Evolutionary conservation across 2,797 vertebrate genomes (phyloP).

Genomic region (Lutjanus argentimaculatus): DNA sequence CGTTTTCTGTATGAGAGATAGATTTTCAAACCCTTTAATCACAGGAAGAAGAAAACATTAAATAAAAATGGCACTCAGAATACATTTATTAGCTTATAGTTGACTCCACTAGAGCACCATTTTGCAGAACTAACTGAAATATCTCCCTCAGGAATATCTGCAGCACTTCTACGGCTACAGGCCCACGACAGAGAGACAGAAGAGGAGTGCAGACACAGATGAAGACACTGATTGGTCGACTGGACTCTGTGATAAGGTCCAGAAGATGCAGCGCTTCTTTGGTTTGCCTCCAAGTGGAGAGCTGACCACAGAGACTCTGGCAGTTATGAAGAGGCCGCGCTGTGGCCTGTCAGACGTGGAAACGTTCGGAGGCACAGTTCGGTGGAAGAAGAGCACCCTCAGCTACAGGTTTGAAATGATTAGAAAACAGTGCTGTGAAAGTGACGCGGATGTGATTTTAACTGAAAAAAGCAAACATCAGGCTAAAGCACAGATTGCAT

Average conservation of each 20-base stretch:
- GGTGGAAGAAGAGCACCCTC: conserved; percentile 73
- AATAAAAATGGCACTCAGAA: not conserved
- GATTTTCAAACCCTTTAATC: not conserved
- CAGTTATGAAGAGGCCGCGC: conserved; percentile 74
- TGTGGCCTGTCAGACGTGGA: conserved; percentile 82
- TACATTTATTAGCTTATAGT: not conserved
- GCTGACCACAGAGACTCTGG: conserved; percentile 72
- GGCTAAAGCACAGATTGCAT: too few relatives aligned
- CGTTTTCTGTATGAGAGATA: not conserved
- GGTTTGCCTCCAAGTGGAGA: conserved; percentile 73
- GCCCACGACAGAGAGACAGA: conserved; percentile 46
- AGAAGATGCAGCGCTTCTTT: conserved; percentile 77
- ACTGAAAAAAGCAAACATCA: too few relatives aligned
- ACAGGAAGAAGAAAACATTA: not conserved
- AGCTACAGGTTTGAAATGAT: conserved; percentile 75
- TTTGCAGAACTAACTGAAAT: conserved; percentile 1
- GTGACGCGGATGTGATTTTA: not conserved
- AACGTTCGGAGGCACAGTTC: conserved; percentile 45
- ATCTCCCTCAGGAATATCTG: conserved; percentile 72
- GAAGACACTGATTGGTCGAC: not conserved
- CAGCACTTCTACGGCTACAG: conserved; percentile 71
- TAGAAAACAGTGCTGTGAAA: not conserved
- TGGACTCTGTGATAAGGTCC: conserved; percentile 56
- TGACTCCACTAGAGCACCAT: not conserved
- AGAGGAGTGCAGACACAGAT: conserved; percentile 19